These are phyloP conservation scores for Drosophila tsacasi DNA, from an alignment of 1,140 invertebrate species.

Conservation along the genomic window DNA sequence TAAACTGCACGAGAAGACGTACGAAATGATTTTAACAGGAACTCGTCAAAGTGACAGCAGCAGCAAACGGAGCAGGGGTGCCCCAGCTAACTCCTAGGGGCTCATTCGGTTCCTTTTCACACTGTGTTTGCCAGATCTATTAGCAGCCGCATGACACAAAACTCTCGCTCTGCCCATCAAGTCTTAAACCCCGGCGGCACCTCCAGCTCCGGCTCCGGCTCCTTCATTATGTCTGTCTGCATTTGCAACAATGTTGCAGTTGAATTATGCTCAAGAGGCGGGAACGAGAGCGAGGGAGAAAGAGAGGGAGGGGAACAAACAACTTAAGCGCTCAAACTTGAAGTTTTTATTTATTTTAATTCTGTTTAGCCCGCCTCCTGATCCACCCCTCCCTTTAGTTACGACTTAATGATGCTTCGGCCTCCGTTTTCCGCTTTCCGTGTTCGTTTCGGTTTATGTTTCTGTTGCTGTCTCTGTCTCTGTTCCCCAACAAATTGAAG, in stretches of 20 bases:
- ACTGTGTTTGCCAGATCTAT: conserved; percentile 76
- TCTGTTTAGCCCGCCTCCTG: conserved; percentile 34
- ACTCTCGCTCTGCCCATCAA: conserved; percentile 54
- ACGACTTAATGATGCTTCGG: conserved; percentile 65
- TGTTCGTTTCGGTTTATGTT: conserved; percentile 1
- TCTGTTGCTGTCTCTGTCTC: neutral
- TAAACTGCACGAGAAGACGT: conserved; percentile 22
- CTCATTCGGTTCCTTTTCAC: conserved; percentile 41
- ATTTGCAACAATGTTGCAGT: conserved; percentile 76
- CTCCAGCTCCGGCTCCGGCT: conserved; percentile 14
- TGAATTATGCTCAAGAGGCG: conserved; percentile 75
- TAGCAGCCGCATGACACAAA: conserved; percentile 63
- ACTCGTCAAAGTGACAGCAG: conserved; percentile 32
- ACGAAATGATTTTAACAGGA: conserved; percentile 55
- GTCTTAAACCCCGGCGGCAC: conserved; percentile 12
- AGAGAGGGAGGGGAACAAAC: conserved; percentile 55
- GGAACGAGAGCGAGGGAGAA: neutral
- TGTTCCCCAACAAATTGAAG: conserved; percentile 15
- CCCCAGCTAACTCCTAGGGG: conserved; percentile 8
- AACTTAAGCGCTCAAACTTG: conserved; percentile 78
- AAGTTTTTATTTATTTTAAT: conserved; percentile 82
- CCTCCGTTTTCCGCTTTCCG: conserved; percentile 17
- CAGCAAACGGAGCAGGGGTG: neutral
- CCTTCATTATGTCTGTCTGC: conserved; percentile 68
- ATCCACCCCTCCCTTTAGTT: conserved; percentile 26